Base-by-base conservation (phyloP, 2,113 vertebrate genomes). In the Motacilla alba region DNA sequence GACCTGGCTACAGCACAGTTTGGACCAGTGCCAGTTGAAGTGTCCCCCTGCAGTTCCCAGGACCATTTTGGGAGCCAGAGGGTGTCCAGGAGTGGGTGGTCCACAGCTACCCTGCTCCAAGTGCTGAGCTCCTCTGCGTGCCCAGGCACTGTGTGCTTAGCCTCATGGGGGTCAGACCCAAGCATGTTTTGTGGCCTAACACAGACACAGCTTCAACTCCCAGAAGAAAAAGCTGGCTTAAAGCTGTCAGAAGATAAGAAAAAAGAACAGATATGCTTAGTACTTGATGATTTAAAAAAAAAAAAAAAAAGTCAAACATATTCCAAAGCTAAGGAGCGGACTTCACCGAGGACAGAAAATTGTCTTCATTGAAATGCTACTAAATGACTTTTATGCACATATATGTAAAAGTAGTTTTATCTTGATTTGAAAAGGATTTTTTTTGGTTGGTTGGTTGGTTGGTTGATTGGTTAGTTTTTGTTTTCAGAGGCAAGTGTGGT, bases 151-250 rank as follows among this genome's bases (percentile, higher is more conserved):
- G 1, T 21, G 46, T 49, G 14, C 56, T 94, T 3, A 0, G 43
- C 33, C 18, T 67, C 17, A 2, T 1, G 1, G 19, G 55, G 18
- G 13, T 59, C 60, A 70, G 60, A 58, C 22, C 10, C 53, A 55
- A 69, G 63, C 55, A 66, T 0, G 0, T 74, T 70, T 56, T 0
- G 0, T 41, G 30, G 49, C 35, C 33, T 78, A 62, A 50, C 27
- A 75, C 31, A 60, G 28, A 74, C 6, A 10, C 43, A 63, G n/a
- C 23, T 72, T 86, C 85, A 90, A 69, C 8, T 76, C 37, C 55
- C 85, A 78, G 59, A 62, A 88, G 67, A 83, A 88, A 93, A 90
- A 77, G 1, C 12, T 86, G 59, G 49, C 31, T 92, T 90, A 72
- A 90, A 83, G 21, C 23, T 77, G 35, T 63, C 72, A 89, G 60